Evolutionary conservation across 2,888 invertebrate species (phyloP).

Genomic region (Bombyx huttoni): DNA sequence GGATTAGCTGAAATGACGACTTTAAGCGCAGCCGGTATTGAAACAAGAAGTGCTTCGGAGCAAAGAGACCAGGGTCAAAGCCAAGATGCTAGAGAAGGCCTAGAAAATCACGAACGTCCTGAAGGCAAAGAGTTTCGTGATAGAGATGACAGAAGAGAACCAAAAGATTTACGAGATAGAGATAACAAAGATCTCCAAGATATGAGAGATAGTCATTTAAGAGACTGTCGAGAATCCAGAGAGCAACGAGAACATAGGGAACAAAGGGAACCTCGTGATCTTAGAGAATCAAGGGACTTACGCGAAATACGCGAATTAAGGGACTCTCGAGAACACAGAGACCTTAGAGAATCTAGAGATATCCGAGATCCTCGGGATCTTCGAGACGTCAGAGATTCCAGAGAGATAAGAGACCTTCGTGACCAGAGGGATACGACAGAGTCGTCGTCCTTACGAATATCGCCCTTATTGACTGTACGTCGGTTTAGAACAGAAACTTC

Average conservation of each 20-base stretch:
- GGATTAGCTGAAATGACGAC: constrained; percentile 95
- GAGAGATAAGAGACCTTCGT: constrained; percentile 40
- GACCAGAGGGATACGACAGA: constrained; percentile 53
- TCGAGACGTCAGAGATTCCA: constrained; percentile 40
- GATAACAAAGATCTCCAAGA: constrained; percentile 23
- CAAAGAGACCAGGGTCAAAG: constrained; percentile 64
- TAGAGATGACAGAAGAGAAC: constrained; percentile 44
- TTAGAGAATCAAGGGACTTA: constrained; percentile 32
- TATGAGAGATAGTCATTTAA: constrained; percentile 43
- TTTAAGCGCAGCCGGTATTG: constrained; percentile 77
- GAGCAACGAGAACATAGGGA: constrained; percentile 43
- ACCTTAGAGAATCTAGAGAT: constrained; percentile 39
- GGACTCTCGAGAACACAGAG: constrained; percentile 29
- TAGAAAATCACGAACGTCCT: constrained; percentile 44
- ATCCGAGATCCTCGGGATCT: constrained; percentile 36
- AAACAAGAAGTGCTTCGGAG: constrained; percentile 58
- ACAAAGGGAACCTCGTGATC: constrained; percentile 28
- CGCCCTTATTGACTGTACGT: constrained; percentile 59
- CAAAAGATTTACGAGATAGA: constrained; percentile 34
- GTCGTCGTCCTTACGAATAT: constrained; percentile 61
- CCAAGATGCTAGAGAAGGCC: constrained; percentile 43
- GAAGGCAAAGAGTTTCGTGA: constrained; percentile 39
- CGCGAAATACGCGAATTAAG: constrained; percentile 28
- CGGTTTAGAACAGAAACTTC: constrained; percentile 54
- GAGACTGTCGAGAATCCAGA: constrained; percentile 39